phyloP scores from a whole-genome alignment of 2,797 vertebrate species.

The Paratrypauchen microcephalus region DNA sequence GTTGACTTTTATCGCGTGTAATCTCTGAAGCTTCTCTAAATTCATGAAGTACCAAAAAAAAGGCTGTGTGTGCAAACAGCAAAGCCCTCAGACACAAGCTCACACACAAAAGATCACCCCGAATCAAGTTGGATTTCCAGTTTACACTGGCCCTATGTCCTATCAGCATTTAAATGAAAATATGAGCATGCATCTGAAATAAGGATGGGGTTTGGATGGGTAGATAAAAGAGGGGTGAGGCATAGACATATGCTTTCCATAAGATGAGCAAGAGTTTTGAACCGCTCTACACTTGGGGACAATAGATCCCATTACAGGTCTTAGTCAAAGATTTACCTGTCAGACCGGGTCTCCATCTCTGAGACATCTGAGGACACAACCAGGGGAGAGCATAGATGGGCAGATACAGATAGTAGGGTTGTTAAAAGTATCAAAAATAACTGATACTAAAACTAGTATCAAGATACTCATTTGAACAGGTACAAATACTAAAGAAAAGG shows the following conservation, averaged over 20 bases:
- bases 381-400: too few relatives aligned
- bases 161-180: slow-evolving; percentile 82
- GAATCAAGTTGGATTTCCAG: slow-evolving; percentile 65
- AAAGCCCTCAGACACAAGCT: slow-evolving; percentile 51
- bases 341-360: slow-evolving; percentile 11
- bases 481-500: too few relatives aligned
- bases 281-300: slow-evolving; percentile 23
- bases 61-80: slow-evolving; percentile 67
- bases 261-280: slow-evolving; percentile 64
- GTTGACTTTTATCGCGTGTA: slow-evolving; percentile 48
- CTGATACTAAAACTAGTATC: too few relatives aligned
- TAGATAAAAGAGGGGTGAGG: slow-evolving; percentile 21
- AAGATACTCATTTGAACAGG: too few relatives aligned
- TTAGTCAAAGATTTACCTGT: slow-evolving; percentile 40
- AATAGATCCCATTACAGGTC: slow-evolving; percentile 39
- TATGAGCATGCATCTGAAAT: slow-evolving; percentile 68
- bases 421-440: too few relatives aligned
- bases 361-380: not conserved
- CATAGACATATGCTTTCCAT: slow-evolving; percentile 41
- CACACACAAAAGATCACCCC: slow-evolving; percentile 6
- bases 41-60: slow-evolving; percentile 68
- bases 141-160: slow-evolving; percentile 59
- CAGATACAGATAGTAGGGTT: too few relatives aligned
- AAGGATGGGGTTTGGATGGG: slow-evolving; percentile 42
- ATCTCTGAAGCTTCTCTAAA: slow-evolving; percentile 72